These are phyloP conservation scores for Dallia pectoralis DNA, from an alignment of 2,797 vertebrate species.

Conservation along the genomic window DNA sequence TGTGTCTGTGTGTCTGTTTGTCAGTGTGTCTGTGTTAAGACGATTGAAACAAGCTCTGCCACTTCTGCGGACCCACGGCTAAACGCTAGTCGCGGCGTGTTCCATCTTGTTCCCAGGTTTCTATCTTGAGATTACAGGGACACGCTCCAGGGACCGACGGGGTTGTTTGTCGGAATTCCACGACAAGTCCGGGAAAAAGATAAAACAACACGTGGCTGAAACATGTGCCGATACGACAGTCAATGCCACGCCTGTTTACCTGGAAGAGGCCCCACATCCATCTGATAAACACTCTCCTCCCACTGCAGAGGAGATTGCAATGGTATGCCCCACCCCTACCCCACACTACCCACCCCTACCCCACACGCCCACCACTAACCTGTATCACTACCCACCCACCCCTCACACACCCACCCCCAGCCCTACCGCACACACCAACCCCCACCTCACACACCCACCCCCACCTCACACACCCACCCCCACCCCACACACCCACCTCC, in stretches of 20 bases:
- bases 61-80: conserved; percentile 20
- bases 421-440: too few species aligned
- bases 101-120: conserved; percentile 27
- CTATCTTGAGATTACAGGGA: conserved; percentile 22
- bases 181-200: conserved; percentile 22
- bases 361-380: too few species aligned
- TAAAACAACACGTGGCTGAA: conserved; percentile 48
- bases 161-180: conserved; percentile 12
- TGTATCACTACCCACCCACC: too few species aligned
- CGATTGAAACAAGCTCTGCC: conserved; percentile 34
- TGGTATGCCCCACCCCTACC: conserved; percentile 13
- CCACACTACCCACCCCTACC: not conserved
- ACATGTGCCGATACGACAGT: conserved; percentile 58
- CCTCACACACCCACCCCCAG: too few species aligned
- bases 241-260: conserved; percentile 57
- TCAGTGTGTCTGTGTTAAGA: conserved; percentile 1
- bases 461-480: conserved; percentile 27
- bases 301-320: conserved; percentile 56
- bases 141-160: not conserved
- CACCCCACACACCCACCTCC: conserved; percentile 6
- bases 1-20: not conserved
- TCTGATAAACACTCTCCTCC: conserved; percentile 56
- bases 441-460: too few species aligned
- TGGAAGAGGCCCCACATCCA: conserved; percentile 56
- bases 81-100: conserved; percentile 15